Conservation (phyloP, 2,888 invertebrate species). For the Pyrocoelia pectoralis region DNA sequence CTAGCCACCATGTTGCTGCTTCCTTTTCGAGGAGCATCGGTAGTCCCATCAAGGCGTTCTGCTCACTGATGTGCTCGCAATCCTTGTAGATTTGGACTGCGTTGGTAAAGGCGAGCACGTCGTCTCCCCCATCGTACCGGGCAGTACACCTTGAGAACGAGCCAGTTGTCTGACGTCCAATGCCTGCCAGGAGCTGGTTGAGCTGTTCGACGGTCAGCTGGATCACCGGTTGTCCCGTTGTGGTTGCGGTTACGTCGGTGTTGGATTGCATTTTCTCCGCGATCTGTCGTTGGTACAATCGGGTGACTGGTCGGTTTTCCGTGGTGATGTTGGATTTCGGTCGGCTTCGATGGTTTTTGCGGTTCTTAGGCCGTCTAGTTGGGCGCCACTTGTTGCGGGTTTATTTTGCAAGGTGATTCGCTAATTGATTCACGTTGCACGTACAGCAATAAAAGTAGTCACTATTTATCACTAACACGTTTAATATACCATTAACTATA, state of each 20-base stretch:
- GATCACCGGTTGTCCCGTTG: background rate
- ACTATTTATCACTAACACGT: too few relatives aligned
- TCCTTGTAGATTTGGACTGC: background rate
- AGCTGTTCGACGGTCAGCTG: background rate
- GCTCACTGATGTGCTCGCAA: background rate
- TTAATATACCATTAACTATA: too few relatives aligned
- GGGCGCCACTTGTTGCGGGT: too few relatives aligned
- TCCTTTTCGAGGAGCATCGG: background rate
- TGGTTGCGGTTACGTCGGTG: background rate
- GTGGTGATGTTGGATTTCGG: conserved; percentile 3
- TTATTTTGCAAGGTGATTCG: too few relatives aligned
- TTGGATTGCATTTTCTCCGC: background rate
- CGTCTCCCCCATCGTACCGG: background rate
- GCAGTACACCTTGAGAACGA: background rate
- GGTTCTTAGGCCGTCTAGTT: too few relatives aligned
- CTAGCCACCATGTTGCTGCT: background rate
- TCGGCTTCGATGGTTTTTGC: too few relatives aligned
- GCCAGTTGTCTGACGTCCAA: background rate
- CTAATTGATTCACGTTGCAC: too few relatives aligned
- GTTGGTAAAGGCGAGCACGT: background rate
- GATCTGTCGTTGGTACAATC: background rate
- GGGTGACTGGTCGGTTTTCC: conserved; percentile 5
- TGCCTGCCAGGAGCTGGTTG: background rate
- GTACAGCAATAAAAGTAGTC: too few relatives aligned
- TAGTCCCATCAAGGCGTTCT: background rate